phyloP scores from a whole-genome alignment of 1,140 invertebrate genomes.

The Theocolax elegans region DNA sequence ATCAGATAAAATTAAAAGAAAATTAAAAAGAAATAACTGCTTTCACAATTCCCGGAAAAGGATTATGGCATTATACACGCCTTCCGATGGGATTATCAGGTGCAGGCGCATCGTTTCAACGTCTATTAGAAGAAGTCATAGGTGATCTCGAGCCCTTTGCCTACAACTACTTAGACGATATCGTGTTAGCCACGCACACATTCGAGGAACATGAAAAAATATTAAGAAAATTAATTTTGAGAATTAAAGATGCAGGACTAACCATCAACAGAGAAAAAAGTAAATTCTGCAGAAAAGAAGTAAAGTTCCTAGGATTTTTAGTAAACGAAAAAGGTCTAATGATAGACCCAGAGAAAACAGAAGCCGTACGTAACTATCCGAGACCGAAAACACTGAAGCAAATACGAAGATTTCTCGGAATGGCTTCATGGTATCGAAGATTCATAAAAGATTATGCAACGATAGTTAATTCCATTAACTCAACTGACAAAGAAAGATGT shows the following conservation, averaged over 20 bases:
- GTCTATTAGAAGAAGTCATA: slow-evolving; percentile 50
- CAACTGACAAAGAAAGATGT: no score
- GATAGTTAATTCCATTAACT: no score
- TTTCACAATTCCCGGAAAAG: slow-evolving; percentile 48
- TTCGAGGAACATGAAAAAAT: slow-evolving; percentile 56
- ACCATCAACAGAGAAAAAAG: background rate
- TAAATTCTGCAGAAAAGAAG: background rate
- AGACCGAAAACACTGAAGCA: slow-evolving; percentile 1
- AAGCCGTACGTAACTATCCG: background rate
- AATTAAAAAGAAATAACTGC: slow-evolving; percentile 36
- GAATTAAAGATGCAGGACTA: slow-evolving; percentile 15
- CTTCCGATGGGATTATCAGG: slow-evolving; percentile 47
- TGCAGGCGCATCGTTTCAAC: slow-evolving; percentile 42
- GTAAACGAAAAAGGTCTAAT: background rate
- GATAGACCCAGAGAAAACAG: background rate
- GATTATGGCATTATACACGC: slow-evolving; percentile 50
- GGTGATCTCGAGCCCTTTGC: slow-evolving; percentile 42
- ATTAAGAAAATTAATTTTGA: slow-evolving; percentile 8
- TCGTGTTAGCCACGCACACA: slow-evolving; percentile 46
- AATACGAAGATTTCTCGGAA: background rate
- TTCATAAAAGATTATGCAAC: background rate
- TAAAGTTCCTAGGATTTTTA: background rate
- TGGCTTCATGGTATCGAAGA: background rate
- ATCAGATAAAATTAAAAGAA: background rate
- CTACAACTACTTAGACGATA: slow-evolving; percentile 52